Evolutionary conservation across 30 jellyfish, hydroid and myxozoan genomes (phyloP).

Genomic region (Morbakka virulenta): DNA sequence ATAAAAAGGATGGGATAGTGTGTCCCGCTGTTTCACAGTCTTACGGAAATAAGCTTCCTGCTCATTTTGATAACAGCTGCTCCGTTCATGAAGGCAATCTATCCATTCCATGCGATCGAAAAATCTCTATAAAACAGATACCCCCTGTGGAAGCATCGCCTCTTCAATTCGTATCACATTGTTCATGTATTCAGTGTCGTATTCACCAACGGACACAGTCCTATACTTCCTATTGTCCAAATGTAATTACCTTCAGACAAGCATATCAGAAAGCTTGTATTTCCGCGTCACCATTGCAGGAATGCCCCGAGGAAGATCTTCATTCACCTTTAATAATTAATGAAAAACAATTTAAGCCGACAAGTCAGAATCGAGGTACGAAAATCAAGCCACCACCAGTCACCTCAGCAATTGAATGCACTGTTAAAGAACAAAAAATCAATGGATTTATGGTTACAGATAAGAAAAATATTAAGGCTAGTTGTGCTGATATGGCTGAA

Average conservation of each 20-base stretch:
- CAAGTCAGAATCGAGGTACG: no score
- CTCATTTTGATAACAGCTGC: not conserved
- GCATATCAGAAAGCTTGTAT: not conserved
- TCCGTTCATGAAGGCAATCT: not conserved
- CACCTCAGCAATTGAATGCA: no score
- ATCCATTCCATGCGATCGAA: not conserved
- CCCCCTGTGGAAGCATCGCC: not conserved
- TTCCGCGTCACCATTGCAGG: no score
- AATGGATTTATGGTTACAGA: not conserved
- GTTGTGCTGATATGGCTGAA: not conserved
- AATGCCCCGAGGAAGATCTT: no score
- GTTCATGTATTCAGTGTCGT: not conserved
- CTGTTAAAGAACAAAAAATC: not conserved
- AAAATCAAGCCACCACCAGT: no score
- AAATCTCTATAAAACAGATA: not conserved
- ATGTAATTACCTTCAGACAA: not conserved
- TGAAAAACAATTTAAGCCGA: no score
- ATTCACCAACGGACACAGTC: not conserved
- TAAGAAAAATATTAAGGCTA: not conserved
- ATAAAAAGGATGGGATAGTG: no score
- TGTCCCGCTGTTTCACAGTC: no score
- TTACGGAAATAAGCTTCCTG: no score
- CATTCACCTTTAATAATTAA: no score
- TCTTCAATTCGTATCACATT: not conserved
- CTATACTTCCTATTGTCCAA: not conserved